Evolutionary conservation across 2,113 vertebrate genomes (phyloP).

Genomic region (Lepisosteus osseus): DNA sequence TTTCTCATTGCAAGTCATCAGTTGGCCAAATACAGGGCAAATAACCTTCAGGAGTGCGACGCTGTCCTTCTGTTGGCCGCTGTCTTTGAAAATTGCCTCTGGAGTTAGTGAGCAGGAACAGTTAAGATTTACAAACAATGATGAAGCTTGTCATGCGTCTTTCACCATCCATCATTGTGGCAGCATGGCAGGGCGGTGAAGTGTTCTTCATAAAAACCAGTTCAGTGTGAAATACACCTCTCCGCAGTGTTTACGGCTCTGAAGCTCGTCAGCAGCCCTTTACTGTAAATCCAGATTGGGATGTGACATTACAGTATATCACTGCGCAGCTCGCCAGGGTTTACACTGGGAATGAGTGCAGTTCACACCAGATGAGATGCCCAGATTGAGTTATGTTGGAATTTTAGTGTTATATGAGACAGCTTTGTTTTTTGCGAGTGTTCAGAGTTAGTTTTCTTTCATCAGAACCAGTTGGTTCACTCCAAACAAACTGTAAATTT

Average conservation of each 20-base stretch:
- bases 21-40: conserved; percentile 90
- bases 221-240: conserved; percentile 99
- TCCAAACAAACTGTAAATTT: conserved; percentile 20
- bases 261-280: conserved; percentile 94
- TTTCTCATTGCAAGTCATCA: conserved; percentile 56
- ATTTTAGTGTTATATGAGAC: conserved; percentile 89
- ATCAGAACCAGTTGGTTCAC: conserved; percentile 40
- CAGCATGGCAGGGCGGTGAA: conserved; percentile 89
- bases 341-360: conserved; percentile 78
- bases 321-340: conserved; percentile 76
- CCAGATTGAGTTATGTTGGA: conserved; percentile 90
- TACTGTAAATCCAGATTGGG: conserved; percentile 95
- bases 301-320: conserved; percentile 98
- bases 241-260: conserved; percentile 96
- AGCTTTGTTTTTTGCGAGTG: conserved; percentile 74
- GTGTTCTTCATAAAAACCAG: conserved; percentile 99
- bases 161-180: conserved; percentile 97
- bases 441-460: conserved; percentile 73
- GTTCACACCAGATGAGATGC: conserved; percentile 92
- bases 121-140: conserved; percentile 99
- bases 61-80: conserved; percentile 89
- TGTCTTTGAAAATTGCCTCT: conserved; percentile 99
- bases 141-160: conserved; percentile 99
- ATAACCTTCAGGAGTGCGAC: conserved; percentile 98
- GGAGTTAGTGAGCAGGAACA: conserved; percentile 99